These are phyloP conservation scores for Palythoa caribaeorum DNA, from an alignment of 92 coral and sea anemone species.

Conservation along the genomic window DNA sequence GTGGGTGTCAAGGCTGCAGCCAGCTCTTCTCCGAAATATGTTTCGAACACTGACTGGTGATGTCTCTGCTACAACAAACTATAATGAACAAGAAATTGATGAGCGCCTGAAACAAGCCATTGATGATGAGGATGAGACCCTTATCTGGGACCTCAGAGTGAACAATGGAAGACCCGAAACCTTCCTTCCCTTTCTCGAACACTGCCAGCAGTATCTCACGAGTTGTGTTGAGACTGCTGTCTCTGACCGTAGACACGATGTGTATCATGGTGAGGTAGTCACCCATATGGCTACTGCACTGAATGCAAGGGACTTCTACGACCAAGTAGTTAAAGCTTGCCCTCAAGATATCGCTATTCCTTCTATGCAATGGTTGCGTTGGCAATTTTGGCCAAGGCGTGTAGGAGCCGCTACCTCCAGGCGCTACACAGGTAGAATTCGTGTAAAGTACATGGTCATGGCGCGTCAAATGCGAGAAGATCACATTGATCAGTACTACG, in stretches of 20 bases:
- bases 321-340: constrained; percentile 49
- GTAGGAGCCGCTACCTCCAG: constrained; percentile 40
- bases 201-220: constrained; percentile 55
- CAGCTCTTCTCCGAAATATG: constrained; percentile 57
- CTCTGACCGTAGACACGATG: constrained; percentile 47
- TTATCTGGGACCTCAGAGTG: constrained; percentile 50
- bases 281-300: constrained; percentile 68
- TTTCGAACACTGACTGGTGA: constrained; percentile 46
- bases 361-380: constrained; percentile 61
- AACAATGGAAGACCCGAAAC: constrained; percentile 47
- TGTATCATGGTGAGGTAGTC: constrained; percentile 47
- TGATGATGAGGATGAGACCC: constrained; percentile 46
- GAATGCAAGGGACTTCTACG: constrained; percentile 61
- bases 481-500: constrained; percentile 41
- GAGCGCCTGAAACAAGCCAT: constrained; percentile 47
- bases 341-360: constrained; percentile 64
- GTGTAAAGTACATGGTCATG: constrained; percentile 25
- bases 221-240: constrained; percentile 50
- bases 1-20: constrained; percentile 50
- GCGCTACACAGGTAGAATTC: constrained; percentile 37
- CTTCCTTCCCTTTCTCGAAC: constrained; percentile 50
- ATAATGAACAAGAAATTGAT: constrained; percentile 49
- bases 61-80: constrained; percentile 42
- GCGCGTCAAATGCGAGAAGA: constrained; percentile 41
- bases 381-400: constrained; percentile 67